Base-by-base conservation (phyloP, 2,113 vertebrate genomes). In the Bujurquina vittata region DNA sequence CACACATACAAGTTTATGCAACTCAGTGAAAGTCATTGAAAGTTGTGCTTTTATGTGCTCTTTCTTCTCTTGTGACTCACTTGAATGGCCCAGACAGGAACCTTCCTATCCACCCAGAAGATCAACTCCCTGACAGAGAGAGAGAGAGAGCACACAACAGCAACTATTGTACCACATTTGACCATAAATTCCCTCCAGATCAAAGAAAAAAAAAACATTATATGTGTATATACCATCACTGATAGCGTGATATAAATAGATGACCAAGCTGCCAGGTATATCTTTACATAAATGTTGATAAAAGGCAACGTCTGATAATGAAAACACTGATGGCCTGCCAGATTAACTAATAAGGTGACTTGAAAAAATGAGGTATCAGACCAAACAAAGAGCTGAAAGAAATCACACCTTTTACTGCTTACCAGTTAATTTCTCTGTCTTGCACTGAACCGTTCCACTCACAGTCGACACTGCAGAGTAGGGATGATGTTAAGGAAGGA, bases 21-120 rank as follows among this genome's bases (percentile, higher is more conserved):
- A 26, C 55, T 72, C 10, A 69, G 23, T 67, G 62, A 46, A 67
- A 67, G 62, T 69, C 43, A 33, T n/a, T 72, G 46, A 43, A 57
- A 3, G 35, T 58, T 43, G 3, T 72, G 67, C 18, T 54, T 12
- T 10, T 33, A 23, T 69, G 73, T 35, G 35, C 26, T 35, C 12
- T 60, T 46, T 43, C 29, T 55, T 56, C 7, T 54, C 35, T 20
- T 55, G 15, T 72, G 83, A 83, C 96, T 96, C 92, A 99, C 98
- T 96, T 99, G 98, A 90, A 98, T 97, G 8, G 96, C 97, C 98
- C 98, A 99, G 52, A 99, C 96, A 0, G 97, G 92, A 59, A 94
- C 92, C 82, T 97, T 97, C 9, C 98, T 96, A 22, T 99, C 97
- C 89, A 99, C 98, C 98, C 98, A 96, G 86, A 96, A 95, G 88